A percentile compares a stretch with the other conserved stretches of the same genome.
Conservation (phyloP, 1,140 invertebrate genomes). For the Pseudomyrmex cubaensis region DNA sequence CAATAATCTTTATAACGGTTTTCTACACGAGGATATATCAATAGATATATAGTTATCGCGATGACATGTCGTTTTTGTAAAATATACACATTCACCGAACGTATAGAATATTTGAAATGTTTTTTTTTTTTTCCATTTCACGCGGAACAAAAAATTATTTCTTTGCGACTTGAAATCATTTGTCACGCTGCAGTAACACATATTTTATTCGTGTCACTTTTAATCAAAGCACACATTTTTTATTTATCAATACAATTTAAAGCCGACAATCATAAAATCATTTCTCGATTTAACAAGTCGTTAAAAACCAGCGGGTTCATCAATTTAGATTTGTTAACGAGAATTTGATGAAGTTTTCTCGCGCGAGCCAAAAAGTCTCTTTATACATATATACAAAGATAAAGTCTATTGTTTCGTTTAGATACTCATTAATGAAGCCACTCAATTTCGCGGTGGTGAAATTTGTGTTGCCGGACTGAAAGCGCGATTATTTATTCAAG, state of each 20-base stretch:
- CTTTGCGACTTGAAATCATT: not conserved
- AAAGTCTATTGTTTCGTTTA: slow-evolving; percentile 59
- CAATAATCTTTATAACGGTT: slow-evolving; percentile 29
- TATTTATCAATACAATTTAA: not conserved
- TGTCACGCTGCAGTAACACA: not conserved
- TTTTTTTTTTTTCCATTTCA: not conserved
- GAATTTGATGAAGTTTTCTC: slow-evolving; percentile 50
- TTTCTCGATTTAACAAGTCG: not conserved
- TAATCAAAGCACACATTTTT: not conserved
- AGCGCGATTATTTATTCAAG: slow-evolving; percentile 71
- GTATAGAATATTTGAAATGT: not conserved
- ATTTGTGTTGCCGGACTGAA: slow-evolving; percentile 43
- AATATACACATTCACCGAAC: not conserved
- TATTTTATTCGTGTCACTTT: slow-evolving; percentile 15
- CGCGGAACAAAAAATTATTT: not conserved
- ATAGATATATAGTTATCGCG: not conserved
- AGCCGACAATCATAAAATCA: slow-evolving; percentile 9
- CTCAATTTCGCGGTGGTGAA: slow-evolving; percentile 52
- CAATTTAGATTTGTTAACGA: slow-evolving; percentile 49
- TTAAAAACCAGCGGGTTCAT: slow-evolving; percentile 29
- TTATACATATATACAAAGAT: slow-evolving; percentile 45
- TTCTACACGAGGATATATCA: not conserved
- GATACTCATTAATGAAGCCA: slow-evolving; percentile 55
- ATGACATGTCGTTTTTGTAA: not conserved
- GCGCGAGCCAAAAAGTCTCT: slow-evolving; percentile 20